A percentile compares a stretch with the other conserved stretches of the same genome.
Conservation (phyloP, 2,113 vertebrate genomes). For the Elephantulus edwardii region DNA sequence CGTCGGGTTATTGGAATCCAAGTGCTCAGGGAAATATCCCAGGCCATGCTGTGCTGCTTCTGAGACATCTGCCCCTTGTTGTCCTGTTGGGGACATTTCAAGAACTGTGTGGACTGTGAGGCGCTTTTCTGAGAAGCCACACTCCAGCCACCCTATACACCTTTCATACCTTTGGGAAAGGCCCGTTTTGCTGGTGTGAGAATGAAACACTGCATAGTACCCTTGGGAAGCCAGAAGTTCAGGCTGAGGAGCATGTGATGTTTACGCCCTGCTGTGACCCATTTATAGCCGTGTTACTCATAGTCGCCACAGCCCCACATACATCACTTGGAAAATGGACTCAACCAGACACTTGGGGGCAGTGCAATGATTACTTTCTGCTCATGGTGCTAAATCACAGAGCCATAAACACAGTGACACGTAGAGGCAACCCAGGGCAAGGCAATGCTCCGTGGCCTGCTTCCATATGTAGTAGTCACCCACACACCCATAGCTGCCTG, state of each 20-base stretch:
- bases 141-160: neutral
- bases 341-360: conserved; percentile 55
- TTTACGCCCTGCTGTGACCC: conserved; percentile 80
- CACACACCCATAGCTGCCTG: neutral
- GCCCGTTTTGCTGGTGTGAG: conserved; percentile 50
- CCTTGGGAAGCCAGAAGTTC: conserved; percentile 62
- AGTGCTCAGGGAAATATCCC: conserved; percentile 42
- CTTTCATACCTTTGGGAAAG: neutral
- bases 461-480: neutral
- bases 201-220: conserved; percentile 70
- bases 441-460: neutral
- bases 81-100: conserved; percentile 1
- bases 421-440: neutral
- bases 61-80: conserved; percentile 39
- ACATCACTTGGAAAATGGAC: conserved; percentile 71
- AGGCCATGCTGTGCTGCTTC: conserved; percentile 26
- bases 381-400: conserved; percentile 55
- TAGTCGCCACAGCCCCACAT: conserved; percentile 60
- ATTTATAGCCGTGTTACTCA: conserved; percentile 88
- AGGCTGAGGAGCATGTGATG: conserved; percentile 84
- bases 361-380: conserved; percentile 36
- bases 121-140: neutral
- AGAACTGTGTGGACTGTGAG: conserved; percentile 8
- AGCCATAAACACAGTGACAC: conserved; percentile 63
- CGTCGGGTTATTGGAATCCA: conserved; percentile 59